Evolutionary conservation across 1,140 invertebrate genomes (phyloP), one percentile per base, ranked within the genome.

Genomic region (Pectinophora gossypiella): DNA sequence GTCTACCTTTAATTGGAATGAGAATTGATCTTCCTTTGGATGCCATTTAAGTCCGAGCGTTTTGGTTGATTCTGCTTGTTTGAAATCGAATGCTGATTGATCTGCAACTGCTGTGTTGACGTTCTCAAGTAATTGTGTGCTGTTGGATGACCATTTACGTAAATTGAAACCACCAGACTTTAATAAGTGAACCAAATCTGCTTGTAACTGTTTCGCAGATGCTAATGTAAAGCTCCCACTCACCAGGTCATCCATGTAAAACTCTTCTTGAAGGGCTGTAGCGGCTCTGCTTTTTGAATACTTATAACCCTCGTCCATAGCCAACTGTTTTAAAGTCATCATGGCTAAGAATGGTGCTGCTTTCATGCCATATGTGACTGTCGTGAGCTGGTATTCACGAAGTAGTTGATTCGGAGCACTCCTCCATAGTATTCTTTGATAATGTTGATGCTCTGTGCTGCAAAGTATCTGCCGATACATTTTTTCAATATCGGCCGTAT

Each of bases 151-250:
- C 42, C 42, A 44, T 44, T 44, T 44, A 2, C 45, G 45, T 1
- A 47, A 19, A 12, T 47, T 47, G 12, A 47, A 47, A 3, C 45
- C 45, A n/a, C 45, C 45, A 10, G 21, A 16, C 16, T 27, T 9
- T 23, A 44, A 21, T 19, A 47, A 16, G 5, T 47, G 5, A 23
- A 47, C 27, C 23, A 47, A 47, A 47, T 47, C 45, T 47, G 45
- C 1, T 47, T 47, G 45, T 47, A 47, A 32, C 15, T 47, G 45
- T 32, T 32, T 47, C 15, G 45, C 45, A 7, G 45, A 23, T 19
- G 12, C 21, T 27, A 47, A 5, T 9, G 7, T 13, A 12, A 16
- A 19, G 23, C 23, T 32, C 6, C 45, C 45, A 32, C 23, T 13
- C 2, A 47, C 3, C 3, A 47, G 45, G 42, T 44, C 42, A 21